These are phyloP conservation scores for Coptodon rendalli DNA, from an alignment of 2,113 vertebrate genomes.

Conservation along the genomic window DNA sequence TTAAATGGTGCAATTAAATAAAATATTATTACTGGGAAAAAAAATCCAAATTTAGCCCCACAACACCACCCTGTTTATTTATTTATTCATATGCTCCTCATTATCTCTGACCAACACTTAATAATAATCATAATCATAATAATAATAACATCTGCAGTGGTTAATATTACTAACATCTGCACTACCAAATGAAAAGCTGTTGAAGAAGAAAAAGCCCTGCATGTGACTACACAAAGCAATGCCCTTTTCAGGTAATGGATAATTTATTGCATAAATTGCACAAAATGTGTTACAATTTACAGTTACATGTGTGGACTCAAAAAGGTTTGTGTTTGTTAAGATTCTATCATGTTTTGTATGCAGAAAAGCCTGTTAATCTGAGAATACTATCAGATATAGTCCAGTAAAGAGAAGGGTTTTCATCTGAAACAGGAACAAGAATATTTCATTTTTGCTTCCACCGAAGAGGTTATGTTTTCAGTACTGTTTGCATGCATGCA, in stretches of 20 bases:
- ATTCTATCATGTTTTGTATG: neutral
- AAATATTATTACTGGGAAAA: neutral
- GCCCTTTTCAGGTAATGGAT: fast-evolving
- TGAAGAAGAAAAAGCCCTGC: neutral
- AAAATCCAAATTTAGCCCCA: fast-evolving
- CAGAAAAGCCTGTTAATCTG: neutral
- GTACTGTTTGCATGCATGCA: neutral
- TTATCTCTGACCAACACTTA: neutral
- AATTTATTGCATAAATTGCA: neutral
- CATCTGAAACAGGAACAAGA: neutral
- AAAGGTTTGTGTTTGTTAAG: neutral
- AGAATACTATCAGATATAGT: neutral
- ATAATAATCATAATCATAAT: too few species aligned
- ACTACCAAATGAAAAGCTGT: neutral
- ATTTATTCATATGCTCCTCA: neutral
- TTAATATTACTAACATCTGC: neutral
- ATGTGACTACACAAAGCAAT: too few species aligned
- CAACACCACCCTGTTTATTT: neutral
- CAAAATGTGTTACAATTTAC: neutral
- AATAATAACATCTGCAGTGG: neutral
- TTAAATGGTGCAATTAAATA: neutral
- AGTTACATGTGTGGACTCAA: neutral
- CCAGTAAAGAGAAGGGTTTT: neutral
- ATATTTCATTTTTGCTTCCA: neutral
- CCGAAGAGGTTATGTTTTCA: fast-evolving